phyloP scores from a whole-genome alignment of 1,140 invertebrate species.

The Ganaspis sp. region DNA sequence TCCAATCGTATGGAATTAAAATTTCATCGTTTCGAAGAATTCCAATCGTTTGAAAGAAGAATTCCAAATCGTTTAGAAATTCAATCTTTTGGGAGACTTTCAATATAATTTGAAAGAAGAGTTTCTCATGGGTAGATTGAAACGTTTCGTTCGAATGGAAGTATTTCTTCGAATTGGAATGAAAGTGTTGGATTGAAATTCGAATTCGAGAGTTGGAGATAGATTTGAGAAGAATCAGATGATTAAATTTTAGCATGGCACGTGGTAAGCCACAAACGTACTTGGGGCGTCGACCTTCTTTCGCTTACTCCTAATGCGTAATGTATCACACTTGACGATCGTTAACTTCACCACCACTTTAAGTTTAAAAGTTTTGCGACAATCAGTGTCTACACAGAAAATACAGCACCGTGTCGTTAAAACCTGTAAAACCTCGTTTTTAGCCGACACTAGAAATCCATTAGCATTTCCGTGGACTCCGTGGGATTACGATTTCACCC shows the following conservation, averaged over 20 bases:
- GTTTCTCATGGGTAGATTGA: too few relatives aligned
- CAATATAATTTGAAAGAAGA: too few relatives aligned
- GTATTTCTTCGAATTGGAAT: too few relatives aligned
- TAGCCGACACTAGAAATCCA: slow-evolving; percentile 12
- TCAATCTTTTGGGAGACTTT: too few relatives aligned
- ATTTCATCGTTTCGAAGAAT: too few relatives aligned
- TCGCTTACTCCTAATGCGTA: slow-evolving; percentile 49
- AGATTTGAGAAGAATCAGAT: too few relatives aligned
- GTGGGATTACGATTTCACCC: slow-evolving; percentile 4
- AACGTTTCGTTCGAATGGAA: too few relatives aligned
- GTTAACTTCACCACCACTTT: slow-evolving; percentile 27
- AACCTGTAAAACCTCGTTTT: slow-evolving; percentile 17
- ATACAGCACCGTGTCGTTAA: not conserved
- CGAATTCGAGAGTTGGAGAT: too few relatives aligned
- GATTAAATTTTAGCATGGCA: slow-evolving; percentile 40
- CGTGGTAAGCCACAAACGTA: slow-evolving; percentile 49
- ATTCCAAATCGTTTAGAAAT: too few relatives aligned
- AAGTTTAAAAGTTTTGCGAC: not conserved
- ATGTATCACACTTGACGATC: not conserved
- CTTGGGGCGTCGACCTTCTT: slow-evolving; percentile 55
- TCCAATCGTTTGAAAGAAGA: too few relatives aligned
- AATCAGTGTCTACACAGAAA: slow-evolving; percentile 17
- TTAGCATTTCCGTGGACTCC: slow-evolving; percentile 22
- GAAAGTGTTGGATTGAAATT: too few relatives aligned
- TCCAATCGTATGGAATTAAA: too few relatives aligned